These are phyloP conservation scores for Tanypteryx hageni DNA, from an alignment of 2,888 invertebrate genomes.

Conservation along the genomic window DNA sequence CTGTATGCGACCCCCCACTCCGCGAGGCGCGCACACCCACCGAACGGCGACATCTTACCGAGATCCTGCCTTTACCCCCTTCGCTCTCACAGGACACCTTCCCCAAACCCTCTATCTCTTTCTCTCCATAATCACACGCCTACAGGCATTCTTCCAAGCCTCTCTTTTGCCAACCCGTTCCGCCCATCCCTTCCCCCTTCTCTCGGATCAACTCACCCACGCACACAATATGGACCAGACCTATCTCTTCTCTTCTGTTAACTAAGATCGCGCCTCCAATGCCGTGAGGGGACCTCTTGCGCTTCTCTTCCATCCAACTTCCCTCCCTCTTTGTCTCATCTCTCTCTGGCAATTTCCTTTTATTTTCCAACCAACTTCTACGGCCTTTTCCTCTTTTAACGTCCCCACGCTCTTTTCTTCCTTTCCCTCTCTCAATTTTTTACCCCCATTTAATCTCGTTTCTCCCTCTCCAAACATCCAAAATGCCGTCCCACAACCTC, in stretches of 20 bases:
- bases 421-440: neutral
- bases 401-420: neutral
- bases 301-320: neutral
- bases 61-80: no score
- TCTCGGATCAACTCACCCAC: neutral
- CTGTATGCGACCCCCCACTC: neutral
- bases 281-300: neutral
- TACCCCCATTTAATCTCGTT: neutral
- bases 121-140: constrained; percentile 1
- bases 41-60: neutral
- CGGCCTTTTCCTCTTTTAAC: neutral
- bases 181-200: neutral
- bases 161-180: neutral
- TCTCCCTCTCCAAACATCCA: neutral
- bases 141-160: neutral
- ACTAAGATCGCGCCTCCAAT: no score
- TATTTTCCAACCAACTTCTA: neutral
- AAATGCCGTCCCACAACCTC: neutral
- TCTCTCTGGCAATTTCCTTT: neutral
- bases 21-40: neutral
- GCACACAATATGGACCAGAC: neutral
- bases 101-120: neutral
- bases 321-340: neutral
- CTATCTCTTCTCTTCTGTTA: neutral
- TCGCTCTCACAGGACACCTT: neutral